Percentiles rank a stretch among this genome's conserved stretches.
Evolutionary conservation across 2,888 invertebrate species (phyloP).

Genomic region (Odontothrips loti): DNA sequence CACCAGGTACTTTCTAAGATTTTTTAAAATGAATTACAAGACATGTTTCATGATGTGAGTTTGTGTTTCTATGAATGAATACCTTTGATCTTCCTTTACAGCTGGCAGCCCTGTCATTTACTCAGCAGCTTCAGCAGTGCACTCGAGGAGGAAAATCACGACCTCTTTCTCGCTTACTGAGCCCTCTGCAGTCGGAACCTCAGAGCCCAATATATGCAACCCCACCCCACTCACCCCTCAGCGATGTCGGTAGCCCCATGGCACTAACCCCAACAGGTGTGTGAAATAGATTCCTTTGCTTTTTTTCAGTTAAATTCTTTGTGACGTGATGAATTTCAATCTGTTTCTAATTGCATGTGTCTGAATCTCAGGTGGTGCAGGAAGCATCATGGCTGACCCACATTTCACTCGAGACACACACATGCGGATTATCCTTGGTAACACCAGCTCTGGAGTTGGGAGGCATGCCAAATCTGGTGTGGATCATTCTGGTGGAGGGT

Average conservation of each 20-base stretch:
- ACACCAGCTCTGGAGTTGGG: conserved; percentile 47
- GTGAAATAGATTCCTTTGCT: not conserved
- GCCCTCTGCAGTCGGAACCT: conserved; percentile 47
- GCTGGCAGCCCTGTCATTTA: conserved; percentile 69
- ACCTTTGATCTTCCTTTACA: conserved; percentile 40
- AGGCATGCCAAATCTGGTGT: conserved; percentile 41
- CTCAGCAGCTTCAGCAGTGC: conserved; percentile 85
- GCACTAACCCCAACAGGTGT: conserved; percentile 43
- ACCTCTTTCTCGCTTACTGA: conserved; percentile 58
- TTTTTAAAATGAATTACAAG: not conserved
- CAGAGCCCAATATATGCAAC: conserved; percentile 72
- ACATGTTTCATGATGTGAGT: conserved; percentile 1
- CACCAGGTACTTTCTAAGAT: conserved; percentile 36
- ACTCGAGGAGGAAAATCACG: conserved; percentile 64
- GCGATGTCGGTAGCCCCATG: conserved; percentile 55
- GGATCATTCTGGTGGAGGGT: conserved; percentile 37
- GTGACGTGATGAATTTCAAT: not conserved
- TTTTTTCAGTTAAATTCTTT: too few species aligned
- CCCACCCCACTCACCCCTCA: conserved; percentile 70
- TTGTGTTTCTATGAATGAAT: conserved; percentile 28
- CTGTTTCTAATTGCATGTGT: not conserved
- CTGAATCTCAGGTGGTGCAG: conserved; percentile 36
- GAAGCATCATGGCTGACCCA: conserved; percentile 54
- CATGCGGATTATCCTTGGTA: conserved; percentile 81
- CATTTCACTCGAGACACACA: conserved; percentile 88